A percentile compares a stretch with the other conserved stretches of the same genome.
Evolutionary conservation across 2,797 vertebrate species (phyloP).

Genomic region (Sebastes umbrosus): DNA sequence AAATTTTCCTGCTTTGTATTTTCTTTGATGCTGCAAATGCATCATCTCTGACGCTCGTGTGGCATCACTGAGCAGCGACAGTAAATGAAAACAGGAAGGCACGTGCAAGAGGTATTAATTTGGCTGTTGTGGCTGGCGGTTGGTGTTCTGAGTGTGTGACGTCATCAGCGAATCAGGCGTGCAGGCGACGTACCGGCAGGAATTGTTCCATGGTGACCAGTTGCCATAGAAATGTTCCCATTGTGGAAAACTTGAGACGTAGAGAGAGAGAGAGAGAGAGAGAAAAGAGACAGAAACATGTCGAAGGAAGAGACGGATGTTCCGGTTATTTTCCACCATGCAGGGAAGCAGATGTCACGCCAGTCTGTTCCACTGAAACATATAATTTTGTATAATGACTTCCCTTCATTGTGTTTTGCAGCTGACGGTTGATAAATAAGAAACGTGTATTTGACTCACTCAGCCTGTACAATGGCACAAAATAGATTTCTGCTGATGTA

Average conservation of each 20-base stretch:
- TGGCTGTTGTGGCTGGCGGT: constrained; percentile 8
- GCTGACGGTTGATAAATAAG: not conserved
- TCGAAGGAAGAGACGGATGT: constrained; percentile 10
- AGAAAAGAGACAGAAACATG: constrained; percentile 21
- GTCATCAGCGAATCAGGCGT: constrained; percentile 76
- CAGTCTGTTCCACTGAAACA: constrained; percentile 1
- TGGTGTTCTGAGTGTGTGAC: constrained; percentile 72
- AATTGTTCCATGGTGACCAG: constrained; percentile 89
- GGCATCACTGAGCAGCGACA: not conserved
- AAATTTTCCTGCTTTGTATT: not conserved
- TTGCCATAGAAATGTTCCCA: constrained; percentile 94
- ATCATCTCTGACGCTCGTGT: not conserved
- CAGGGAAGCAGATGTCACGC: not conserved
- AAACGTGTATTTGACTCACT: constrained; percentile 7
- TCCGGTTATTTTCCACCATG: constrained; percentile 45
- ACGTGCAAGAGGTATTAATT: not conserved
- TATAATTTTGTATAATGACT: not conserved
- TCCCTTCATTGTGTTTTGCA: not conserved
- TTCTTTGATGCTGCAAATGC: not conserved
- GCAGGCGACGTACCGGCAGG: constrained; percentile 73
- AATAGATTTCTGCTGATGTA: not conserved
- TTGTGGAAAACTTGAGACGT: constrained; percentile 72
- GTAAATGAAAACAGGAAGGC: not conserved
- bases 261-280: not conserved
- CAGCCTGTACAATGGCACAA: not conserved